Evolutionary conservation across 1,140 invertebrate genomes (phyloP).

Genomic region (Drosophila sulfurigaster): DNA sequence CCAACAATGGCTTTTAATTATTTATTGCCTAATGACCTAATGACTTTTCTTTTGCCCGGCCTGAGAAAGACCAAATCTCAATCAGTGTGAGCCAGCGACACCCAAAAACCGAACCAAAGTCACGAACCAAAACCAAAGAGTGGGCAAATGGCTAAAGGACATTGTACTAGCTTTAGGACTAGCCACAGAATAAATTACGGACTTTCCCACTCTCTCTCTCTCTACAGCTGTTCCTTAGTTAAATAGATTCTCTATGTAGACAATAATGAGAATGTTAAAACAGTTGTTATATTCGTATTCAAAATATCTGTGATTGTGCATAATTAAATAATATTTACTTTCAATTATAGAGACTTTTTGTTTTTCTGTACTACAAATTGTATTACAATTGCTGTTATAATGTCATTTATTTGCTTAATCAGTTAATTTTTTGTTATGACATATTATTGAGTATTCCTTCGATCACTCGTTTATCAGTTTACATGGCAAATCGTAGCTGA

Average conservation of each 20-base stretch:
- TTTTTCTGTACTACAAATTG: too few relatives aligned
- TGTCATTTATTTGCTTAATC: too few relatives aligned
- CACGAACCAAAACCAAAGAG: constrained; percentile 31
- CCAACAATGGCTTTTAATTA: constrained; percentile 59
- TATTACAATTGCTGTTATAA: too few relatives aligned
- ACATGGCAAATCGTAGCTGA: too few relatives aligned
- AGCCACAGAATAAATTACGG: neutral
- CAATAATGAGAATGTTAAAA: neutral
- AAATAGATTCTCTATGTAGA: neutral
- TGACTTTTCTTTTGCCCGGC: constrained; percentile 45
- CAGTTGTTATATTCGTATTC: neutral
- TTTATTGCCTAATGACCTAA: constrained; percentile 62
- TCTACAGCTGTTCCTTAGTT: neutral
- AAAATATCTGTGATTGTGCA: neutral
- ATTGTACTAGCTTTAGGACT: neutral
- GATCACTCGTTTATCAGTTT: too few relatives aligned
- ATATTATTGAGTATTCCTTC: too few relatives aligned
- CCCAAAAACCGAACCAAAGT: constrained; percentile 28
- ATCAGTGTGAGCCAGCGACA: constrained; percentile 25
- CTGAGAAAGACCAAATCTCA: constrained; percentile 28
- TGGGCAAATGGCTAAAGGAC: constrained; percentile 19
- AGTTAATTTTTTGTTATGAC: too few relatives aligned
- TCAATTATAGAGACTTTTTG: neutral
- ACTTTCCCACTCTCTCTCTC: neutral
- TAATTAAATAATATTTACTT: neutral